A percentile compares a stretch with the other conserved stretches of the same genome.
Conservation (phyloP, 1,140 invertebrate species). For the Wasmannia auropunctata region DNA sequence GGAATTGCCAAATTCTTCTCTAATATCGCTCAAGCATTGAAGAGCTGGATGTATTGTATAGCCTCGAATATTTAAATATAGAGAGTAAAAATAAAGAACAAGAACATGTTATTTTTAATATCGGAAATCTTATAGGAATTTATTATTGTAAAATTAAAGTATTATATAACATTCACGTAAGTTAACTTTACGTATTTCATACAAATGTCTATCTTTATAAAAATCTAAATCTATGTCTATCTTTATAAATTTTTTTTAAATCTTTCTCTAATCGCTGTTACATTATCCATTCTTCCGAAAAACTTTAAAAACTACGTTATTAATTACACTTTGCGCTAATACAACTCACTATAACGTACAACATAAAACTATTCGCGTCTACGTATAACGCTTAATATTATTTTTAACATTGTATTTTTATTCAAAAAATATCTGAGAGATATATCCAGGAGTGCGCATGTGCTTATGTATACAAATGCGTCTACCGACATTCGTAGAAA, state of each 20-base stretch:
- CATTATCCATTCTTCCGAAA: not conserved
- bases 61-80: too few relatives aligned
- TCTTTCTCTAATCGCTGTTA: not conserved
- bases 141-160: too few relatives aligned
- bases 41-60: too few relatives aligned
- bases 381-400: conserved; percentile 3
- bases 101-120: too few relatives aligned
- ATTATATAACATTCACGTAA: too few relatives aligned
- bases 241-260: too few relatives aligned
- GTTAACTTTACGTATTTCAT: too few relatives aligned
- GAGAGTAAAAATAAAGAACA: too few relatives aligned
- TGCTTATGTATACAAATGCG: not conserved
- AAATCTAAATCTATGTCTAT: too few relatives aligned
- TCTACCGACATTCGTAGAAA: not conserved
- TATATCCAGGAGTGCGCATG: not conserved
- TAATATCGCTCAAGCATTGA: too few relatives aligned
- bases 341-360: not conserved
- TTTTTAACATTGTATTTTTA: not conserved
- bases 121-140: too few relatives aligned
- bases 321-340: conserved; percentile 19
- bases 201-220: not conserved
- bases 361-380: not conserved
- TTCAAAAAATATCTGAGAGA: not conserved
- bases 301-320: not conserved
- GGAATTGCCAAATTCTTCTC: too few relatives aligned